A percentile compares a stretch with the other conserved stretches of the same genome.
These are phyloP conservation scores for Ciconia stormi DNA, from an alignment of 2,113 vertebrate genomes.

Conservation along the genomic window DNA sequence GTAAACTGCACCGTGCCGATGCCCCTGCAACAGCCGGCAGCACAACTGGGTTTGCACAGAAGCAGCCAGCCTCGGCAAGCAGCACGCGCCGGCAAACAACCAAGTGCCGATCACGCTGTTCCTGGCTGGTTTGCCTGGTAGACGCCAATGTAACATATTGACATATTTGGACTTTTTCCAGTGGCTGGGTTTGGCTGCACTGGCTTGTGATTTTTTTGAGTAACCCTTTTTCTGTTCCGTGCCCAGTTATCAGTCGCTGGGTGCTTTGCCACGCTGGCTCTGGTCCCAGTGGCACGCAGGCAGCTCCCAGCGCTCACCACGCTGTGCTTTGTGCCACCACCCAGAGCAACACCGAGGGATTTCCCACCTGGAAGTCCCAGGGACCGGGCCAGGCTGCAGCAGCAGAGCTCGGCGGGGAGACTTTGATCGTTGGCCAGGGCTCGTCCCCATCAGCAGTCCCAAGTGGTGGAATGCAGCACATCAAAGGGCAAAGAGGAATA, in stretches of 20 bases:
- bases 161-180: not conserved
- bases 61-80: not conserved
- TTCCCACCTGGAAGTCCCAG: not conserved
- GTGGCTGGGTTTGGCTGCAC: not conserved
- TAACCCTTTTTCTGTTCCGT: not conserved
- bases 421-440: not conserved
- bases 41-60: not conserved
- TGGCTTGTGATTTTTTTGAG: not conserved
- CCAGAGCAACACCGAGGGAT: not conserved
- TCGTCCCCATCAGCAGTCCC: not conserved
- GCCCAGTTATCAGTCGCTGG: not conserved
- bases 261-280: not conserved
- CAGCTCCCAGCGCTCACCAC: not conserved
- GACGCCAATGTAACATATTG: not conserved
- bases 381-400: not conserved
- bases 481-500: conserved; percentile 8
- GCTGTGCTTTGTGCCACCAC: not conserved
- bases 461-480: not conserved
- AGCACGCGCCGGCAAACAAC: not conserved
- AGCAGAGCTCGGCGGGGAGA: not conserved
- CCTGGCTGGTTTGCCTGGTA: not conserved
- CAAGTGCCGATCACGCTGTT: rapidly evolving
- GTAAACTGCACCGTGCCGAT: rapidly evolving
- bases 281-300: not conserved
- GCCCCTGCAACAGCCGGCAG: not conserved